Evolutionary conservation across 2,113 vertebrate genomes (phyloP).

Genomic region (Alexandromys fortis): DNA sequence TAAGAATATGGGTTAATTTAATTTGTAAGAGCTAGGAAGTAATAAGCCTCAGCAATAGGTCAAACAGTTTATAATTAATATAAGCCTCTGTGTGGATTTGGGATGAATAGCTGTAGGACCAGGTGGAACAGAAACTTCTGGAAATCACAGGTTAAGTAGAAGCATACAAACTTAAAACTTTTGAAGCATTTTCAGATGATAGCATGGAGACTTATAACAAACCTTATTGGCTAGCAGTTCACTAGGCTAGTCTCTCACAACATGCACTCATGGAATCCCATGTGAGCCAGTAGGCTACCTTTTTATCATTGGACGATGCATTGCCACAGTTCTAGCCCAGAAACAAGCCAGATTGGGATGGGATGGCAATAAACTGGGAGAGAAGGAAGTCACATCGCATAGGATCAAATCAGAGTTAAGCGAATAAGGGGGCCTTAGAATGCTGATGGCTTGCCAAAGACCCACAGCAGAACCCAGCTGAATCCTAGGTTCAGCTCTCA

Average conservation of each 20-base stretch:
- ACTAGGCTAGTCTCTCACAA: neutral
- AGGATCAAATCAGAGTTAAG: neutral
- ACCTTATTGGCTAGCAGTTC: neutral
- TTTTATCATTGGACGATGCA: neutral
- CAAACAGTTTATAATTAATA: too few species aligned
- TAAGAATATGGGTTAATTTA: too few species aligned
- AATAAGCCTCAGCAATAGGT: too few species aligned
- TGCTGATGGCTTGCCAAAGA: neutral
- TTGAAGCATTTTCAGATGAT: slow-evolving; percentile 18
- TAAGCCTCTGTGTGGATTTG: too few species aligned
- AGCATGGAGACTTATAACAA: slow-evolving; percentile 8
- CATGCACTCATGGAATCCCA: neutral
- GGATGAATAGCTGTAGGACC: too few species aligned
- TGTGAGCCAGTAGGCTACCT: neutral
- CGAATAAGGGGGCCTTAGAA: neutral
- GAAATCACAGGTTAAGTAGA: neutral
- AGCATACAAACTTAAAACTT: neutral
- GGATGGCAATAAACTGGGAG: neutral
- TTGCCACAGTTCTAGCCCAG: neutral
- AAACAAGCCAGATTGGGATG: slow-evolving; percentile 5
- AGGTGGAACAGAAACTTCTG: neutral
- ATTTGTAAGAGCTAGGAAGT: too few species aligned
- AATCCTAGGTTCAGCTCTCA: slow-evolving; percentile 29
- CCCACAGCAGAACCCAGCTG: neutral
- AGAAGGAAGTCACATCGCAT: neutral